A percentile compares a stretch with the other conserved stretches of the same genome.
phyloP scores from a whole-genome alignment of 2,797 vertebrate genomes.

The Chelmon rostratus region DNA sequence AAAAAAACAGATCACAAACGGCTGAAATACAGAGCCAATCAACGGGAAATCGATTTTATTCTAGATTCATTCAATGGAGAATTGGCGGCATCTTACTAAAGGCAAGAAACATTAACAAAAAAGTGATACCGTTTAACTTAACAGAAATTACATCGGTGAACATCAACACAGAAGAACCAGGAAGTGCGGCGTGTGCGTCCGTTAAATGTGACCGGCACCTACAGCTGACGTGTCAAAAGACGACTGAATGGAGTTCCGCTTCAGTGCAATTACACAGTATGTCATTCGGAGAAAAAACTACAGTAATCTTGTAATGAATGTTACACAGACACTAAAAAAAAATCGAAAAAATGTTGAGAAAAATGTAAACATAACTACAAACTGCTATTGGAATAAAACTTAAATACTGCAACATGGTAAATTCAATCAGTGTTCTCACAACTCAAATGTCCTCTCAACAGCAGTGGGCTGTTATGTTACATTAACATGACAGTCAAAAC shows the following conservation, averaged over 20 bases:
- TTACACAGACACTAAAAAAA: not conserved
- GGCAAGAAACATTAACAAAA: not conserved
- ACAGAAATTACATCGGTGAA: constrained; percentile 26
- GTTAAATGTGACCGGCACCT: constrained; percentile 74
- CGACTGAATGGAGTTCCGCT: constrained; percentile 70
- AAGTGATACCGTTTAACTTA: constrained; percentile 46
- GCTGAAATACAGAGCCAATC: constrained; percentile 9
- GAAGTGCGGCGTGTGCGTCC: constrained; percentile 71
- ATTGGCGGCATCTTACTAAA: not conserved
- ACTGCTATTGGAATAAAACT: not conserved
- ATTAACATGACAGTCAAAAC: not conserved
- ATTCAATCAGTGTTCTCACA: not conserved
- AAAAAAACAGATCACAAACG: constrained; percentile 23
- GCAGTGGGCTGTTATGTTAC: not conserved
- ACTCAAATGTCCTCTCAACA: not conserved
- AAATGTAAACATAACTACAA: no score
- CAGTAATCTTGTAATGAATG: not conserved
- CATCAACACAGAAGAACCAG: constrained; percentile 56
- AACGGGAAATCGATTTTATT: not conserved
- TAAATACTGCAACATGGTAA: not conserved
- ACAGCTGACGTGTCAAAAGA: constrained; percentile 86
- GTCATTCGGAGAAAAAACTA: not conserved
- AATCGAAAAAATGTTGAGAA: no score
- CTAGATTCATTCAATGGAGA: not conserved
- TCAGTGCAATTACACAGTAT: not conserved